Evolutionary conservation across 2,888 invertebrate genomes (phyloP), one percentile per base, ranked within the genome.

Genomic region (Vanessa cardui): DNA sequence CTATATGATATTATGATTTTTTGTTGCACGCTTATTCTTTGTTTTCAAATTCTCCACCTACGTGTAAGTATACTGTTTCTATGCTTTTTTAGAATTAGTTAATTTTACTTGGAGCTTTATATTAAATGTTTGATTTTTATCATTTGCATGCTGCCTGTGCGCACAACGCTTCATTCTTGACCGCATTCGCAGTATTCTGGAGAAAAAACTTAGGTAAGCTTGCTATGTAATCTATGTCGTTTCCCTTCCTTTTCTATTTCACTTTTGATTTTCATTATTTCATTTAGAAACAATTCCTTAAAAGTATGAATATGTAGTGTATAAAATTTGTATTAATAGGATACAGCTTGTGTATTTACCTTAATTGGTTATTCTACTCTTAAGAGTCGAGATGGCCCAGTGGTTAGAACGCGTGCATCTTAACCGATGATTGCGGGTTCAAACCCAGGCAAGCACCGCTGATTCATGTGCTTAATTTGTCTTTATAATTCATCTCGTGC

Each of bases 191-290:
- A 96, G 96, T 93, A 96, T 96, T 94, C 94, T 96, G 95, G 96
- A 96, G 94, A 96, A 95, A 94, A 96, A 96, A 94, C 95, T 95
- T 93, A 95, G 96, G 96, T 96, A 94, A 95, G 96, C 83, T 83
- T 77, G 78, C 81, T 80, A 82, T 79, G 76, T 80, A 73, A 72
- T 50, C 62, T 59, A 62, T 46, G 70, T 68, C 33, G n/a, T 67
- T 58, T 71, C 67, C 46, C n/a, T 70, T 66, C 63, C 62, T 65
- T 60, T 54, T 77, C 74, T 76, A 73, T 70, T 63, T 74, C 73
- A 71, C 73, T 61, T 68, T 73, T 20, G 44, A 39, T 39, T 52
- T n/a, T 45, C 62, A 44, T 46, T 49, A 56, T 45, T 21, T 45
- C 52, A 21, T 52, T 69, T 39, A 39, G 39, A 39, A 12, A 12